Percentiles rank a stretch among this genome's conserved stretches.
Conservation (phyloP, 2,113 vertebrate genomes). For the Romanogobio albipinnatus region DNA sequence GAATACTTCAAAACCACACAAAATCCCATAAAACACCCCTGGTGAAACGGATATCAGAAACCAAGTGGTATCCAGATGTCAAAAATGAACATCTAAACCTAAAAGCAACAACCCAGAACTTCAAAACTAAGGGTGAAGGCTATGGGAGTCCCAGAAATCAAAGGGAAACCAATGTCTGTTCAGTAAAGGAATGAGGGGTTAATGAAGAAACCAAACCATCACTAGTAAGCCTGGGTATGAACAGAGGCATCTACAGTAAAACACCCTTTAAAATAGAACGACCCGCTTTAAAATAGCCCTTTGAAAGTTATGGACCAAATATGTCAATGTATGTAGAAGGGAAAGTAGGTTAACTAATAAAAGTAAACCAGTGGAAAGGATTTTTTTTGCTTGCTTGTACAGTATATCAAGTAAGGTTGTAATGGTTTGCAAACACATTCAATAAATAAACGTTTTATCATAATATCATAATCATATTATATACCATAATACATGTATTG, state of each 20-base stretch:
- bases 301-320: slow-evolving; percentile 31
- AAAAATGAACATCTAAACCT: slow-evolving; percentile 3
- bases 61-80: neutral
- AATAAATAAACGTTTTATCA: neutral
- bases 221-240: slow-evolving; percentile 4
- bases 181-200: neutral
- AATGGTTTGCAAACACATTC: slow-evolving; percentile 54
- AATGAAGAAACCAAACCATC: slow-evolving; percentile 35
- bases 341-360: neutral
- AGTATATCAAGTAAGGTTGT: slow-evolving; percentile 39
- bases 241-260: neutral
- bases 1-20: neutral
- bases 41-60: neutral
- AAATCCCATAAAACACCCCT: neutral
- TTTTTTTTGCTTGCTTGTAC: neutral
- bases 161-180: neutral
- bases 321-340: neutral
- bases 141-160: slow-evolving; percentile 1
- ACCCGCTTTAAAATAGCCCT: neutral
- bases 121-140: neutral
- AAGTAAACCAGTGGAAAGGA: slow-evolving; percentile 8
- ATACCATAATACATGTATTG: neutral
- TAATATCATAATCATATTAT: neutral
- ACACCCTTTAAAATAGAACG: slow-evolving; percentile 6
- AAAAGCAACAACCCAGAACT: slow-evolving; percentile 8